Evolutionary conservation across 2,888 invertebrate genomes (phyloP).

Genomic region (Spilarctia lutea): DNA sequence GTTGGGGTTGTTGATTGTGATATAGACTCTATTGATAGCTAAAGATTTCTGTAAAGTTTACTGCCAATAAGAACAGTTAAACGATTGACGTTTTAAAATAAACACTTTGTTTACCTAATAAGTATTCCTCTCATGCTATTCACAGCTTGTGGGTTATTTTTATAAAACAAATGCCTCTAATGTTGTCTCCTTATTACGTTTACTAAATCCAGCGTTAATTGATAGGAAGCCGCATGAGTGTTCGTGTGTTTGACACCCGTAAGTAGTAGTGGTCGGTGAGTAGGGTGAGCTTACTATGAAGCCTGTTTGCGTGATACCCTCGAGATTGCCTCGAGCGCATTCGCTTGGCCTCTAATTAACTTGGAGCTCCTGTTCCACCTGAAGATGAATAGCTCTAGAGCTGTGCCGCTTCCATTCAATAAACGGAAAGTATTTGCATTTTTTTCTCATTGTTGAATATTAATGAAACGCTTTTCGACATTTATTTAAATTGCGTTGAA

Average conservation of each 20-base stretch:
- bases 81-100: background rate
- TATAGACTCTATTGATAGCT: no score
- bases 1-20: no score
- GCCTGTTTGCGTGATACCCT: background rate
- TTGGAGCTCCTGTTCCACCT: background rate
- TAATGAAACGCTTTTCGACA: constrained; percentile 10
- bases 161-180: background rate
- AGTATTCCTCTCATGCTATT: background rate
- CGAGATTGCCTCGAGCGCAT: background rate
- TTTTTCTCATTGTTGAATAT: constrained; percentile 12
- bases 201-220: constrained; percentile 2
- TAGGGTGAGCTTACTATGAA: background rate
- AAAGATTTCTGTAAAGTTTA: background rate
- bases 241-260: background rate
- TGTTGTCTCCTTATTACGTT: no score
- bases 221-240: background rate
- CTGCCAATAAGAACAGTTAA: background rate
- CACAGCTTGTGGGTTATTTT: background rate
- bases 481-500: background rate
- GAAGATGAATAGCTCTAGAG: background rate
- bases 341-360: background rate
- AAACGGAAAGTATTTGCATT: constrained; percentile 6
- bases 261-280: background rate
- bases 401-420: background rate
- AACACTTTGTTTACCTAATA: background rate